Conservation (phyloP, 2,888 invertebrate genomes). For the Diploptera punctata region DNA sequence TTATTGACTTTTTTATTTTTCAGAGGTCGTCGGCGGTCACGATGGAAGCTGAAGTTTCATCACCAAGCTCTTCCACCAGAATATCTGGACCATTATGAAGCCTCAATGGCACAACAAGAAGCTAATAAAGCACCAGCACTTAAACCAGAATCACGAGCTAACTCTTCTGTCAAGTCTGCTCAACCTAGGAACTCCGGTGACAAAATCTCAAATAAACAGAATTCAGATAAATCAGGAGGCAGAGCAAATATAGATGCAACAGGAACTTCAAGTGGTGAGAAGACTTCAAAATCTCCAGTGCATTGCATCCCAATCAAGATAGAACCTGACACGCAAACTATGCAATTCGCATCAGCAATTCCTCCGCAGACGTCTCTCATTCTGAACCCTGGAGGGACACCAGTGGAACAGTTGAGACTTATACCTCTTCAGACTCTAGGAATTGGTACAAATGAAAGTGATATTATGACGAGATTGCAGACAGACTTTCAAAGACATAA, state of each 20-base stretch:
- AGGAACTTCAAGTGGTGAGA: not conserved
- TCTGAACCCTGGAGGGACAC: not conserved
- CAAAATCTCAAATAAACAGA: not conserved
- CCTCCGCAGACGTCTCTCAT: not conserved
- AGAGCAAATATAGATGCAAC: too few relatives aligned
- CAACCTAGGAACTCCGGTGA: not conserved
- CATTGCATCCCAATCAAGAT: not conserved
- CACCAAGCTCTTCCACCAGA: slow-evolving; percentile 81
- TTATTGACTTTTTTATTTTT: slow-evolving; percentile 21
- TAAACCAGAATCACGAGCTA: slow-evolving; percentile 7
- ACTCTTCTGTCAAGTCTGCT: not conserved
- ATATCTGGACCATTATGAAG: slow-evolving; percentile 80
- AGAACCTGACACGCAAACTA: not conserved
- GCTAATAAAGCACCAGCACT: slow-evolving; percentile 30
- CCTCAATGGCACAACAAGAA: slow-evolving; percentile 56
- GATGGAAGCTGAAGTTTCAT: slow-evolving; percentile 80
- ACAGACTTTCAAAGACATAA: slow-evolving; percentile 9
- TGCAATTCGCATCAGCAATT: not conserved
- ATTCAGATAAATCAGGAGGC: not conserved
- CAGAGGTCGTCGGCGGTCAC: slow-evolving; percentile 65
- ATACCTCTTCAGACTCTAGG: slow-evolving; percentile 23
- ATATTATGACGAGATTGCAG: slow-evolving; percentile 18
- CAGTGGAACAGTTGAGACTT: slow-evolving; percentile 13
- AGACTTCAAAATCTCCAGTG: not conserved
- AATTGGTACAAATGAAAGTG: slow-evolving; percentile 7